Base-by-base conservation (phyloP, 2,888 invertebrate species). In the Chydorus sphaericus region DNA sequence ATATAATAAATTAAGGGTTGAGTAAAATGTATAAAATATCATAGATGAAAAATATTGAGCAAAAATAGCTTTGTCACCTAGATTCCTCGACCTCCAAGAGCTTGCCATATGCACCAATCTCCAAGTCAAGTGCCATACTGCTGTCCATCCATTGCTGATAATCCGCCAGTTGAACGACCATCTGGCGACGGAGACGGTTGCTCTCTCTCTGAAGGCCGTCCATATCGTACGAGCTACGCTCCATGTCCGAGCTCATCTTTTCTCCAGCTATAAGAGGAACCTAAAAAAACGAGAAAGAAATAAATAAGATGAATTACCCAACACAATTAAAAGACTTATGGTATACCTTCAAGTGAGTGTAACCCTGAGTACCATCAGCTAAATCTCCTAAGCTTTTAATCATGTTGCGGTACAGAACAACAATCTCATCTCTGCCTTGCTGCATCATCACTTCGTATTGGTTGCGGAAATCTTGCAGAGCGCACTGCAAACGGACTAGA, bases 81-180 rank as follows among this genome's bases (percentile, higher is more conserved):
- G 77, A 76, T 67, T 91, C 91, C 72, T 92, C 91, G 1, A 82
- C 81, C 67, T 91, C 89, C 63, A 92, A 69, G 62, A 92, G 71
- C 66, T 88, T 88, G 60, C 88, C 81, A 74, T 97, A 97, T 7
- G 91, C 89, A 48, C 86, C 83, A 63, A 94, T 85, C 75, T 92
- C 92, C 67, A 82, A 77, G 70, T 92, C 92, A 56, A 93, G 76
- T 26, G 86, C 85, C 33, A 91, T 85, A 74, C 96, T 97, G 69
- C 92, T 89, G 71, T 96, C 96, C 85, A 96, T 88, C 60, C 98
- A 79, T 66, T 93, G 92, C 69, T 92, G 89, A 72, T 96, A 98
- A 70, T 98, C 97, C 65, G 85, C 81, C 65, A 93, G 74, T 68
- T 94, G 89, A 16, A 31, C 18, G 11, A 53, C 52, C 57, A 57